Conservation (phyloP, 2,113 vertebrate genomes). For the Peromyscus maniculatus region DNA sequence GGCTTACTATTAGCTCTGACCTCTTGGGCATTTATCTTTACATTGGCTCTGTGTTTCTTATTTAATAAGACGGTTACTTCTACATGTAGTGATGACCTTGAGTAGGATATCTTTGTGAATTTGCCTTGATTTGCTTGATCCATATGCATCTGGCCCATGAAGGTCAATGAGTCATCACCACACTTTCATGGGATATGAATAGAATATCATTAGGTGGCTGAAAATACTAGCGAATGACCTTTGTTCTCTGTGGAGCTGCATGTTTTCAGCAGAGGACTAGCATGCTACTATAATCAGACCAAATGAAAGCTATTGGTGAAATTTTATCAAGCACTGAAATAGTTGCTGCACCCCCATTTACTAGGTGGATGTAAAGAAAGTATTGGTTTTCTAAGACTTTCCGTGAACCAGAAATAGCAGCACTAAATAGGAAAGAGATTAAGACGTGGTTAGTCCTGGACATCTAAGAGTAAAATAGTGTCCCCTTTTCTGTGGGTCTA, state of each 20-base stretch:
- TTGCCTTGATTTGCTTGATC: not conserved
- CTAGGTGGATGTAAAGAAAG: not conserved
- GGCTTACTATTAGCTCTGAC: no score
- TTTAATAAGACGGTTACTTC: no score
- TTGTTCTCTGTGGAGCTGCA: not conserved
- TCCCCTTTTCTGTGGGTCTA: not conserved
- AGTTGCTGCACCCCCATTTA: not conserved
- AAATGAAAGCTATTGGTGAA: not conserved
- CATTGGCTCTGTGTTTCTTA: no score
- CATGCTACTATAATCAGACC: not conserved
- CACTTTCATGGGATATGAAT: not conserved
- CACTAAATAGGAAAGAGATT: not conserved
- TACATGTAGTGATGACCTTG: not conserved
- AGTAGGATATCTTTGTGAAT: not conserved
- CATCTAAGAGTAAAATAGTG: not conserved
- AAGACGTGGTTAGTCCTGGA: not conserved
- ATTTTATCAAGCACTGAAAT: conserved; percentile 14
- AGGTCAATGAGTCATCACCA: not conserved
- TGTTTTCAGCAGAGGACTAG: conserved; percentile 15
- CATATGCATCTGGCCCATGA: not conserved
- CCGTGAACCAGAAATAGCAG: not conserved
- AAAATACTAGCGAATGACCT: not conserved
- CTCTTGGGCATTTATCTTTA: no score
- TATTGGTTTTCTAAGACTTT: not conserved
- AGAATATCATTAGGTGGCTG: not conserved